Conservation (phyloP, 2,113 vertebrate species). For the Narcine bancroftii region DNA sequence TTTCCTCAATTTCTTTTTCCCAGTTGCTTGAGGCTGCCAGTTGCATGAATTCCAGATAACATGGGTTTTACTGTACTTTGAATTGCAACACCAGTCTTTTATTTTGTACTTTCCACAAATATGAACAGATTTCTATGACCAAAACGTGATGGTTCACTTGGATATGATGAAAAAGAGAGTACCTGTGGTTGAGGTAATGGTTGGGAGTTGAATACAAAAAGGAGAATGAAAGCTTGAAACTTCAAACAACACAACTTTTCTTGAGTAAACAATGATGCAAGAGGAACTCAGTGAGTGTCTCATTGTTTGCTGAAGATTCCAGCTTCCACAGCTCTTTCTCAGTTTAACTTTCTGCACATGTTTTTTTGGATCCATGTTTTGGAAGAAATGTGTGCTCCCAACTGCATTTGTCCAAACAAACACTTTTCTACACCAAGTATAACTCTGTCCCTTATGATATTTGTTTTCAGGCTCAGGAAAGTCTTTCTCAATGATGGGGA, state of each 20-base stretch:
- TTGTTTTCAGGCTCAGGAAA: slow-evolving; percentile 83
- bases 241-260: background rate
- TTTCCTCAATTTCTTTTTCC: no score
- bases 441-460: slow-evolving; percentile 38
- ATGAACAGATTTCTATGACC: background rate
- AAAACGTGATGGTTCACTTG: background rate
- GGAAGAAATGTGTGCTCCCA: background rate
- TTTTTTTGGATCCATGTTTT: background rate
- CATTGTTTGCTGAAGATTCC: no score
- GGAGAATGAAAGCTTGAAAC: background rate
- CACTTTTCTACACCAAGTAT: slow-evolving; percentile 39
- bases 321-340: no score
- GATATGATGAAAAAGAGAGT: background rate
- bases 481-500: slow-evolving; percentile 99
- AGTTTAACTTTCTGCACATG: no score
- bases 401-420: background rate
- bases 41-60: no score
- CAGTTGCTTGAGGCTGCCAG: no score
- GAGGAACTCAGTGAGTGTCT: no score
- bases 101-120: background rate
- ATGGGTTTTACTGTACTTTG: no score
- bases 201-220: background rate
- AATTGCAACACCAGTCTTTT: background rate
- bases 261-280: no score
- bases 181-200: background rate